Evolutionary conservation across 2,113 vertebrate genomes (phyloP).

Genomic region (Donacobius atricapilla): DNA sequence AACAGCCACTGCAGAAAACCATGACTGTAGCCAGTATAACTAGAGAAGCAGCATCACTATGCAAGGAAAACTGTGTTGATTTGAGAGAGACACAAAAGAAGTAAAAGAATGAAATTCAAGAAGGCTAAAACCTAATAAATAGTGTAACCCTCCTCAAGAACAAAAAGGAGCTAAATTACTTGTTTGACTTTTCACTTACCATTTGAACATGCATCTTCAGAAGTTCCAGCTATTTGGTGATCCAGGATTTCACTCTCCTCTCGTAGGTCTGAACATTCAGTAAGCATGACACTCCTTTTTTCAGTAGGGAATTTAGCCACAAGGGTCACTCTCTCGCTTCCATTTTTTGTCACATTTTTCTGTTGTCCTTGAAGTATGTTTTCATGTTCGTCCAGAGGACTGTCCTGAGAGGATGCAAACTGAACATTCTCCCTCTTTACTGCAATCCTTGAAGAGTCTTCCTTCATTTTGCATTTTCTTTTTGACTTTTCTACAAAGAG

Average conservation of each 20-base stretch:
- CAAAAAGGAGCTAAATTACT: not conserved
- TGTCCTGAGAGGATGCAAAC: not conserved
- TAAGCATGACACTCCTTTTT: not conserved
- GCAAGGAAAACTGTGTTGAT: not conserved
- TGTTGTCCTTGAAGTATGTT: not conserved
- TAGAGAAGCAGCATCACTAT: not conserved
- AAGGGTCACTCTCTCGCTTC: not conserved
- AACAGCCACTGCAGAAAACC: not conserved
- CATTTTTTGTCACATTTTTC: not conserved
- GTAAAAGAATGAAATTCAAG: not conserved
- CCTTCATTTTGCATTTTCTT: slow-evolving; percentile 73
- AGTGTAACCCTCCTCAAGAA: not conserved
- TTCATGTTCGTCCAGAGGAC: not conserved
- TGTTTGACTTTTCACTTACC: not conserved
- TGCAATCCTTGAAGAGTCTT: slow-evolving; percentile 51
- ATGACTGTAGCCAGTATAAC: not conserved
- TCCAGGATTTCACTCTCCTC: not conserved
- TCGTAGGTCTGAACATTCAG: not conserved
- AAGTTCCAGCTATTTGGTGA: not conserved
- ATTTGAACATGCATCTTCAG: not conserved
- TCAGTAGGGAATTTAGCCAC: not conserved
- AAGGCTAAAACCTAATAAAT: not conserved
- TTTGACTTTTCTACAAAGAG: slow-evolving; percentile 71
- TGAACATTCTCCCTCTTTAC: slow-evolving; percentile 68
- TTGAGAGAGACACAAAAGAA: not conserved